Conservation (phyloP, 2,797 vertebrate genomes). For the Lates japonicus region DNA sequence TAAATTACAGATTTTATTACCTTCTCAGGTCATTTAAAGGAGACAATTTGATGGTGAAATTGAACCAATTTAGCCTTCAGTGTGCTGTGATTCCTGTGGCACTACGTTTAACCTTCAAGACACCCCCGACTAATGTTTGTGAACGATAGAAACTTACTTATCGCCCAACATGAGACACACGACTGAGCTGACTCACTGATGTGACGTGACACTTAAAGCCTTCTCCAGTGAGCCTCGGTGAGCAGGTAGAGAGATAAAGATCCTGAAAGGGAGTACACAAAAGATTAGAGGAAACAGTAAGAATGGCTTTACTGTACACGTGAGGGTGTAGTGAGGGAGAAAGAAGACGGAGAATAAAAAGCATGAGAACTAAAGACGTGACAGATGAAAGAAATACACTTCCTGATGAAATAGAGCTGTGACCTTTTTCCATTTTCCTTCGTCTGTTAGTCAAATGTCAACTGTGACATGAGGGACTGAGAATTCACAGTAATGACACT, state of each 20-base stretch:
- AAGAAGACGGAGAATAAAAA: not conserved
- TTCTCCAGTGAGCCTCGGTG: not conserved
- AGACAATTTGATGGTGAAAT: slow-evolving; percentile 36
- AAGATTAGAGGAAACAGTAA: not conserved
- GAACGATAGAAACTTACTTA: slow-evolving; percentile 12
- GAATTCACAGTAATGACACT: slow-evolving; percentile 18
- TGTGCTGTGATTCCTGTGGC: not conserved
- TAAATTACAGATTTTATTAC: slow-evolving; percentile 45
- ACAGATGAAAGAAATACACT: slow-evolving; percentile 16
- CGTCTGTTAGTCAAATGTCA: slow-evolving; percentile 42
- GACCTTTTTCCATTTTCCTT: slow-evolving; percentile 47
- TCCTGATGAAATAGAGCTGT: slow-evolving; percentile 13
- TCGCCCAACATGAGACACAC: not conserved
- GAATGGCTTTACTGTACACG: not conserved
- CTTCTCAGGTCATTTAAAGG: slow-evolving; percentile 14
- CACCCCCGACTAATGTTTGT: not conserved
- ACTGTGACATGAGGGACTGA: slow-evolving; percentile 6
- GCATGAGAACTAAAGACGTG: not conserved
- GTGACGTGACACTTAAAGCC: slow-evolving; percentile 28
- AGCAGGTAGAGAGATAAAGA: not conserved
- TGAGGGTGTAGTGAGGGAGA: not conserved
- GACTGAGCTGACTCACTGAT: slow-evolving; percentile 40
- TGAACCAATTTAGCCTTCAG: slow-evolving; percentile 37
- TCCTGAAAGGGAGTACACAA: not conserved
- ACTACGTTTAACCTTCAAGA: slow-evolving; percentile 14